Evolutionary conservation across 2,797 vertebrate genomes (phyloP).

Genomic region (Mionectes olivaceus): DNA sequence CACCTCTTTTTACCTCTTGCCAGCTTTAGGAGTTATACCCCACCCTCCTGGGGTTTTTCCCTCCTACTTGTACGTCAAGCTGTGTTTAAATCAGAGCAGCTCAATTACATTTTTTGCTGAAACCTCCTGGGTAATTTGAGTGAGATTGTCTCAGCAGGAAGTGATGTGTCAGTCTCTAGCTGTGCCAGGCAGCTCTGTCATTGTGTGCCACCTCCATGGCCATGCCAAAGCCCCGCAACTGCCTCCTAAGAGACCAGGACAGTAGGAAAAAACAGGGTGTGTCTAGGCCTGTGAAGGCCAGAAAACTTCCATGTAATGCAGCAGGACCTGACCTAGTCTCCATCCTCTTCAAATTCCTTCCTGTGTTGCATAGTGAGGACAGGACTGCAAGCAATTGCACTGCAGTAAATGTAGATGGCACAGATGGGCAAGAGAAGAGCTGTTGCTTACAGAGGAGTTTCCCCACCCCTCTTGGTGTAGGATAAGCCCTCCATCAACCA

Average conservation of each 20-base stretch:
- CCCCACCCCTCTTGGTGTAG: not conserved
- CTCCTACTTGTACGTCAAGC: not conserved
- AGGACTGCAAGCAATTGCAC: no score
- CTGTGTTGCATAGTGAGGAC: not conserved
- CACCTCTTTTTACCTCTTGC: not conserved
- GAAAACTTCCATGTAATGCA: not conserved
- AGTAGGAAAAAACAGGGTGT: not conserved
- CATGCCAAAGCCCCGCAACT: not conserved
- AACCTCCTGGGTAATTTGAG: conserved; percentile 21
- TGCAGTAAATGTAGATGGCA: not conserved
- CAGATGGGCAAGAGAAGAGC: not conserved
- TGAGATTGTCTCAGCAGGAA: conserved; percentile 38
- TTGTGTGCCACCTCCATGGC: not conserved
- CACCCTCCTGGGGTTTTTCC: not conserved
- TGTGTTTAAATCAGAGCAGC: not conserved
- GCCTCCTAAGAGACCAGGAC: not conserved
- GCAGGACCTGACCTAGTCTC: no score
- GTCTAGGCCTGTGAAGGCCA: not conserved
- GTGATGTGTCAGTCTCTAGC: not conserved
- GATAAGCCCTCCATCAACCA: not conserved
- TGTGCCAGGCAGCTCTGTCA: not conserved
- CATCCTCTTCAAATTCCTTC: not conserved
- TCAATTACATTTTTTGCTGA: conserved; percentile 10
- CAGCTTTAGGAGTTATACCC: not conserved
- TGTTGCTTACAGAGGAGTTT: not conserved